These are phyloP conservation scores for Melitaea cinxia DNA, from an alignment of 1,140 invertebrate genomes.

Conservation along the genomic window DNA sequence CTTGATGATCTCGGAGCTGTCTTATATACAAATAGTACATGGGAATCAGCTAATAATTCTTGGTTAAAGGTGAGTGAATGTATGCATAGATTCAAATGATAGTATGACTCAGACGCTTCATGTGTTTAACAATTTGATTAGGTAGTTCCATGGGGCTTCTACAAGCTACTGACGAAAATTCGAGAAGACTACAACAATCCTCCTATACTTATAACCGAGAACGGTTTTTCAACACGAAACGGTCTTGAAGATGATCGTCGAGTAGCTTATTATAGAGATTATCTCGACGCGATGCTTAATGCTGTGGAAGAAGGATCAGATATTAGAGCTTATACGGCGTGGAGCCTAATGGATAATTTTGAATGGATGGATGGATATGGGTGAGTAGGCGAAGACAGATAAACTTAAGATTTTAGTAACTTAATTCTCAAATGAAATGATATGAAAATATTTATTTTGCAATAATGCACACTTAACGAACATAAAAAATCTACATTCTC, in stretches of 20 bases:
- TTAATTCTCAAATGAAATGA: too few species aligned
- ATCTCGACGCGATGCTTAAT: conserved; percentile 58
- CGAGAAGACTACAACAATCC: conserved; percentile 61
- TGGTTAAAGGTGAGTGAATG: too few species aligned
- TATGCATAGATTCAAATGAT: too few species aligned
- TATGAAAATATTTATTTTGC: too few species aligned
- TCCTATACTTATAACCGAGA: conserved; percentile 58
- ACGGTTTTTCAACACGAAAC: conserved; percentile 63
- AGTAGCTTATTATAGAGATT: conserved; percentile 78
- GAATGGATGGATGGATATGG: conserved; percentile 82
- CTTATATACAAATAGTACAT: conserved; percentile 37
- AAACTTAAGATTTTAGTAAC: too few species aligned
- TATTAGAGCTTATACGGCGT: conserved; percentile 82
- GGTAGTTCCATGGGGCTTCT: conserved; percentile 56
- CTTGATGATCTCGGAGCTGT: conserved; percentile 47
- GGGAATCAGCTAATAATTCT: conserved; percentile 22
- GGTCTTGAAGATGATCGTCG: conserved; percentile 55
- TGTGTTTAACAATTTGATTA: too few species aligned
- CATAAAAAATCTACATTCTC: too few species aligned
- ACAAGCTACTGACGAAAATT: conserved; percentile 54
- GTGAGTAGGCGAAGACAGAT: too few species aligned
- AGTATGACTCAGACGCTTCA: too few species aligned
- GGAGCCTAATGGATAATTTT: conserved; percentile 86
- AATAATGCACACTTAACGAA: too few species aligned
- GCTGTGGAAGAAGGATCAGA: conserved; percentile 68